Percentiles rank a stretch among this genome's conserved stretches.
Conservation (phyloP, 1,140 invertebrate genomes). For the Rhagoletis pomonella region DNA sequence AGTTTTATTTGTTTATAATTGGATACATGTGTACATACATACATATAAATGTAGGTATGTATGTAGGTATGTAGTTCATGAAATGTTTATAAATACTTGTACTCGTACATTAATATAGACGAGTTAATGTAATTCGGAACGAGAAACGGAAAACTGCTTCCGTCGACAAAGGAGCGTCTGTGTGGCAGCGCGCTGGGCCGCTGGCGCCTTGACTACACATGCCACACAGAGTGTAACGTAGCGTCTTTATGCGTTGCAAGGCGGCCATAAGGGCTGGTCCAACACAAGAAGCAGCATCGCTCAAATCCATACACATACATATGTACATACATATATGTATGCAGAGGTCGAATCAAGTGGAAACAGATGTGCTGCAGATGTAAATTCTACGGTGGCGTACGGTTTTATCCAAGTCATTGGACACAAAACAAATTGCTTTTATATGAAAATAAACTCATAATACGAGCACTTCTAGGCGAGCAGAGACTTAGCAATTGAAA, state of each 20-base stretch:
- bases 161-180: not conserved
- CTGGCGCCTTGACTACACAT: not conserved
- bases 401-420: not conserved
- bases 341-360: not conserved
- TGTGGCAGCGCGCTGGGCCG: not conserved
- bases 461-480: too few relatives aligned
- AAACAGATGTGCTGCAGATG: slow-evolving; percentile 2
- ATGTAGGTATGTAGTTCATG: not conserved
- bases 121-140: too few relatives aligned
- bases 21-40: not conserved
- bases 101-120: too few relatives aligned
- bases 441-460: too few relatives aligned
- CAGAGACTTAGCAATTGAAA: too few relatives aligned
- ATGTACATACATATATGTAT: not conserved
- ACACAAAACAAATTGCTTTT: not conserved
- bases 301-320: not conserved
- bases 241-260: not conserved
- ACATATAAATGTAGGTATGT: not conserved
- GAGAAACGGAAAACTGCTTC: not conserved
- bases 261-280: not conserved
- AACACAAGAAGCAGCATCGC: not conserved
- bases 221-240: not conserved
- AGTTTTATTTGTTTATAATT: not conserved
- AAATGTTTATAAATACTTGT: too few relatives aligned
- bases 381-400: not conserved